A percentile compares a stretch with the other conserved stretches of the same genome.
phyloP scores from a whole-genome alignment of 2,888 invertebrate species.

The Lycia hirtaria region DNA sequence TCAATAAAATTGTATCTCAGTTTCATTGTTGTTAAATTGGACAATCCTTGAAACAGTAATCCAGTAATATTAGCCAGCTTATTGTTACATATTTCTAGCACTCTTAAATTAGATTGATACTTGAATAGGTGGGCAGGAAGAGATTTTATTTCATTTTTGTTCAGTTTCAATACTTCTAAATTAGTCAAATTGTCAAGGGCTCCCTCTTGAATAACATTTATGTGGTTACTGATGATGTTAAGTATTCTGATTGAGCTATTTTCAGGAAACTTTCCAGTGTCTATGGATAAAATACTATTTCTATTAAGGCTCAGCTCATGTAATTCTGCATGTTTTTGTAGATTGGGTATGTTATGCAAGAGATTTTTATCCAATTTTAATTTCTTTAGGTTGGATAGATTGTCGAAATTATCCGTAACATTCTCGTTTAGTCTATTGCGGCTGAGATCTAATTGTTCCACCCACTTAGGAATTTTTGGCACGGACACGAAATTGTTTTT shows the following conservation, averaged over 20 bases:
- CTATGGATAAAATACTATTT: conserved; percentile 86
- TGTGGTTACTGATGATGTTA: conserved; percentile 87
- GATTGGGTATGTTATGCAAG: conserved; percentile 83
- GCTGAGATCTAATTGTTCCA: conserved; percentile 89
- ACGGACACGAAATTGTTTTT: conserved; percentile 88
- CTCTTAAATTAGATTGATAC: conserved; percentile 88
- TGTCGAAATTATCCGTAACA: conserved; percentile 67
- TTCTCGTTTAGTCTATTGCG: conserved; percentile 76
- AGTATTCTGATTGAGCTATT: conserved; percentile 78
- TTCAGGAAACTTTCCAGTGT: conserved; percentile 85
- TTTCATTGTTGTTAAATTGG: conserved; percentile 90
- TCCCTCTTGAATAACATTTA: conserved; percentile 88
- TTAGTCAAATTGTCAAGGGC: conserved; percentile 90
- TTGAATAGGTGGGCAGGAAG: conserved; percentile 91
- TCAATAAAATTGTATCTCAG: conserved; percentile 92
- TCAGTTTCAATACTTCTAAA: conserved; percentile 91
- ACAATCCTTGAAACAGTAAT: conserved; percentile 92
- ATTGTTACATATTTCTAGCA: conserved; percentile 94
- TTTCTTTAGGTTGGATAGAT: conserved; percentile 65
- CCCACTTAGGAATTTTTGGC: conserved; percentile 91
- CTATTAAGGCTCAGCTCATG: conserved; percentile 87
- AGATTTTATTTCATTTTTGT: conserved; percentile 89
- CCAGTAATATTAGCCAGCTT: conserved; percentile 92
- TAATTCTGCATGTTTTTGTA: conserved; percentile 80
- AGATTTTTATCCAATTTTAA: conserved; percentile 85